Base-by-base conservation (phyloP, 2,888 invertebrate genomes). In the Cacoxenus indagator region DNA sequence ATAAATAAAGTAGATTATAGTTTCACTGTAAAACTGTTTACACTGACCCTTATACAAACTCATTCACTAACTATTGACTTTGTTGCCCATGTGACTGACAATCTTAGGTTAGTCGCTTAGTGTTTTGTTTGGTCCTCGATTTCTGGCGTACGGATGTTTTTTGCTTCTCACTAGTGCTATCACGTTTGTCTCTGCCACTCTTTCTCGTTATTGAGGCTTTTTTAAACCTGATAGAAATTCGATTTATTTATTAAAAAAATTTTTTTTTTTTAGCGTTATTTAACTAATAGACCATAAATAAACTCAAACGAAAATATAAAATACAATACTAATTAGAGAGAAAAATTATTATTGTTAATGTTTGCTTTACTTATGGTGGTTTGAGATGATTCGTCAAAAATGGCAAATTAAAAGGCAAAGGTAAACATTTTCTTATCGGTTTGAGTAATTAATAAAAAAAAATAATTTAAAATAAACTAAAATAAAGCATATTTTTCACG, bases 351-450 rank as follows among this genome's bases (percentile, higher is more conserved):
- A 37, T 29, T 59, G 59, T 37, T 19, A 54, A 54, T 17, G n/a
- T 31, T 31, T 29, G 17, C 17, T 59, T 14, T 17, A 2, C 17
- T 31, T 59, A 11, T 19, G 2, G 29, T 4, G 1, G 31, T 59
- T 5, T 31, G 17, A 6, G 22, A 22, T 19, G 8, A 4, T 59
- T 9, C 31, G 5, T 31, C n/a, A n/a, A 37, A 59, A 59, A 59
- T 59, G 59, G 37, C 59, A 19, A 59, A 31, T 8, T 59, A 8
- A 17, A 31, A 31, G 4, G 31, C 17, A 37, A 17, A 59, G 59
- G 59, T 59, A 59, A 59, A 59, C n/a, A 31, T 26, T 31, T 31
- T 31, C 26, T 22, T 59, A 57, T 59, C 37, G 59, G 17, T 59
- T 59, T 59, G 55, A 22, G 22, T 51, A 51, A 22, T 51, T 51